These are phyloP conservation scores for Hycleus cichorii DNA, from an alignment of 1,140 invertebrate genomes.

Conservation along the genomic window DNA sequence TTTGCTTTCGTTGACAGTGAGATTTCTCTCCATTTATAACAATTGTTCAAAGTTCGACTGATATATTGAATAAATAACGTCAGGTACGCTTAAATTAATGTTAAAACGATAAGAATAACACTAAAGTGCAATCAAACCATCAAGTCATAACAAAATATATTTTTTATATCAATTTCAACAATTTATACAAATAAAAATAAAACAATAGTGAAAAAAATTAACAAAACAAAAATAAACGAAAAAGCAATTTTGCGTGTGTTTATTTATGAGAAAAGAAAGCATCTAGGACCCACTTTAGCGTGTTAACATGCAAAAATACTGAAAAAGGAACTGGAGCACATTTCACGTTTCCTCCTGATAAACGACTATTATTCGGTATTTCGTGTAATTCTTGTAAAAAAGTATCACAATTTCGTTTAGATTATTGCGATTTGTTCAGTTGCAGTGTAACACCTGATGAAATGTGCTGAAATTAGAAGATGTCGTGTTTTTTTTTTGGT, in stretches of 20 bases:
- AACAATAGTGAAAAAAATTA: conserved; percentile 35
- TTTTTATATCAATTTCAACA: conserved; percentile 36
- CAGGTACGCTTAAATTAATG: conserved; percentile 31
- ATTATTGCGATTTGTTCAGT: neutral
- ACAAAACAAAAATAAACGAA: conserved; percentile 34
- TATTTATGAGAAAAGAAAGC: conserved; percentile 31
- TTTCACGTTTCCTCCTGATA: too few relatives aligned
- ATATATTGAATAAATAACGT: conserved; percentile 18
- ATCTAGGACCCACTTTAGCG: conserved; percentile 31
- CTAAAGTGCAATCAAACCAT: conserved; percentile 31
- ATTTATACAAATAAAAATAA: conserved; percentile 39
- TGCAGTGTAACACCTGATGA: neutral
- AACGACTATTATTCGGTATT: neutral
- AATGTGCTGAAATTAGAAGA: conserved; percentile 10
- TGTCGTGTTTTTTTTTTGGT: neutral
- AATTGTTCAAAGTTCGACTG: conserved; percentile 1
- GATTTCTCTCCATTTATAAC: neutral
- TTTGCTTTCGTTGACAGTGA: conserved; percentile 28
- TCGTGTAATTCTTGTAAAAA: neutral
- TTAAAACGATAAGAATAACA: neutral
- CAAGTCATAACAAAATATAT: conserved; percentile 38
- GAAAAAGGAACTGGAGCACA: conserved; percentile 11
- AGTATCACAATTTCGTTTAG: conserved; percentile 18
- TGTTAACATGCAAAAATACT: conserved; percentile 30
- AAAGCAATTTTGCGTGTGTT: neutral